Evolutionary conservation across 2,113 vertebrate genomes (phyloP).

Genomic region (Ictidomys tridecemlineatus): DNA sequence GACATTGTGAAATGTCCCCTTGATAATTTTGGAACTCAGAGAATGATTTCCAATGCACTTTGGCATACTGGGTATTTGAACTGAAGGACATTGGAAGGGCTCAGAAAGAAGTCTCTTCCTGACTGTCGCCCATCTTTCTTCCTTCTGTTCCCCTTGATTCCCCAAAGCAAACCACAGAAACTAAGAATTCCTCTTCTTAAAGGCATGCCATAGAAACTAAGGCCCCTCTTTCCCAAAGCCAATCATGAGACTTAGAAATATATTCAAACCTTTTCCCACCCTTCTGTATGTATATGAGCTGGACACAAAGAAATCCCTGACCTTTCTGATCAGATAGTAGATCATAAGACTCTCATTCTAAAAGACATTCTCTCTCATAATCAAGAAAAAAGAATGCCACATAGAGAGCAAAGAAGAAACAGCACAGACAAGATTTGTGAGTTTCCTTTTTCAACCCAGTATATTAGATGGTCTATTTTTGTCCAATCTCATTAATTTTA

Average conservation of each 20-base stretch:
- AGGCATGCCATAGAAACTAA: not conserved
- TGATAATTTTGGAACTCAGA: too few species aligned
- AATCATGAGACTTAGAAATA: too few species aligned
- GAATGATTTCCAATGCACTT: too few species aligned
- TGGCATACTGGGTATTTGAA: too few species aligned
- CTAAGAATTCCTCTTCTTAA: not conserved
- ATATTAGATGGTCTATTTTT: not conserved
- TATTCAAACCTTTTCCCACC: too few species aligned
- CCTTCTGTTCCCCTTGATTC: not conserved
- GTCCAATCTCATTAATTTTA: not conserved
- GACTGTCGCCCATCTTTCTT: not conserved
- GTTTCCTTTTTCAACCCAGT: not conserved
- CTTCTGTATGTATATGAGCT: too few species aligned
- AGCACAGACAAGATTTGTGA: not conserved
- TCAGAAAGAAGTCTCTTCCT: too few species aligned
- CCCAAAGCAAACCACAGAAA: not conserved
- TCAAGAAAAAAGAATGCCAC: not conserved
- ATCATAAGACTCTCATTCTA: not conserved
- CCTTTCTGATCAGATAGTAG: not conserved
- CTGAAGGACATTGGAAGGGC: too few species aligned
- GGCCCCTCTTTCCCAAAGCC: not conserved
- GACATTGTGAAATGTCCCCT: too few species aligned
- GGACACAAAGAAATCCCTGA: not conserved
- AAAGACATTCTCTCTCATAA: too few species aligned
- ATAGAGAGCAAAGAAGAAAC: not conserved